Evolutionary conservation across 1,140 invertebrate genomes (phyloP).

Genomic region (Zelostemma sp.): DNA sequence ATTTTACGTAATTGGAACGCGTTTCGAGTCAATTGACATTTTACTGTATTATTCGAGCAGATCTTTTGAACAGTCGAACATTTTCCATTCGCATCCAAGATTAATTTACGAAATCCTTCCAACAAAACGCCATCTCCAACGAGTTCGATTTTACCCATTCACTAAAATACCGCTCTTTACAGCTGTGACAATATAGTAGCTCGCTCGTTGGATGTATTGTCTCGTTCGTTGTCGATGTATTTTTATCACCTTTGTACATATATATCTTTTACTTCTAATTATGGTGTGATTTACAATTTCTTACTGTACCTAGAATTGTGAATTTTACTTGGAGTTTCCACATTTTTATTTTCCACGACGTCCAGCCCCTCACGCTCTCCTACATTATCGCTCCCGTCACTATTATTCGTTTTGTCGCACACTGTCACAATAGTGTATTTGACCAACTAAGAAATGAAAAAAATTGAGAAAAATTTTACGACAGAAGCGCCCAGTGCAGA

Average conservation of each 20-base stretch:
- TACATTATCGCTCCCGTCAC: constrained; percentile 33
- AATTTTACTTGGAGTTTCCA: constrained; percentile 55
- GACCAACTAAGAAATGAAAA: constrained; percentile 23
- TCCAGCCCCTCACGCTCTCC: constrained; percentile 38
- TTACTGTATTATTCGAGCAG: constrained; percentile 30
- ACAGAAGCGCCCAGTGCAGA: constrained; percentile 58
- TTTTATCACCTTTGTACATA: constrained; percentile 68
- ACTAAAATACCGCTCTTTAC: constrained; percentile 61
- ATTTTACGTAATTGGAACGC: background rate
- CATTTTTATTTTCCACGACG: constrained; percentile 42
- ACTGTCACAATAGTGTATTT: constrained; percentile 42
- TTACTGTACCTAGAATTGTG: constrained; percentile 65
- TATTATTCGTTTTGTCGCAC: constrained; percentile 46
- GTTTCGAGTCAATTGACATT: background rate
- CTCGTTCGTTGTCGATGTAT: constrained; percentile 71
- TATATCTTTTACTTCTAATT: constrained; percentile 59
- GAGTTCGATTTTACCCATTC: constrained; percentile 49
- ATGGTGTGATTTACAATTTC: constrained; percentile 66
- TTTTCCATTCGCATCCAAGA: constrained; percentile 17
- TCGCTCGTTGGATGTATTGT: constrained; percentile 71
- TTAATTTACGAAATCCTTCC: constrained; percentile 39
- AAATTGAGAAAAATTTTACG: constrained; percentile 40
- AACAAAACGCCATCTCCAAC: constrained; percentile 44
- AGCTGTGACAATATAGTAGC: constrained; percentile 70
- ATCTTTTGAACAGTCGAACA: constrained; percentile 32